Base-by-base conservation (phyloP, 2,888 invertebrate species). In the Cephus pygmeus region DNA sequence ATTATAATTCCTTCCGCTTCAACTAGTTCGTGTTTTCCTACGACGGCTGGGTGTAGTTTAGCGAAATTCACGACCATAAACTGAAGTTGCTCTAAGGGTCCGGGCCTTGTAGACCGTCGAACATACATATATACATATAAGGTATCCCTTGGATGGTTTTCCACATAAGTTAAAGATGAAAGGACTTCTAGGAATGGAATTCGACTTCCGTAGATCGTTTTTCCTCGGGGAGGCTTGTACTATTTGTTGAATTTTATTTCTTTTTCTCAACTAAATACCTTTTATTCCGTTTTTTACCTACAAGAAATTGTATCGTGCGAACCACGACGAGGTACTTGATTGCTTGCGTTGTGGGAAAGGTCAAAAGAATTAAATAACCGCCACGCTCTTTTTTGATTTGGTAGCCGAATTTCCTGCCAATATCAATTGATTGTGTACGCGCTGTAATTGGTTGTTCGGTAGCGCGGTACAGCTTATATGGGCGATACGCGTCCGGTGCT, bases 391-490 rank as follows among this genome's bases (percentile, higher is more conserved):
- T 56, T 56, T 56, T 56, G 23, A 9, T 15, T 23, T 56, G 23
- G 23, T 1, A 23, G 56, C 56, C 23, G 9, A 56, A 56, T 56
- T 56, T 56, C 56, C 56, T 56, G 56, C 56, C 71, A 71, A 33
- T 71, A 34, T 71, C 75, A 31, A 75, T 75, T 77, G 15, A 74
- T 74, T 74, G 36, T 12, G 34, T 35, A 36, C 23, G 74, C n/a
- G 6, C 74, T 74, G 23, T 74, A 74, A 74, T 74, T 74, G 74
- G 74, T n/a, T 74, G 74, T 74, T 36, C 36, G 74, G 74, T 74
- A 36, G 74, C n/a, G 30, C 35, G 35, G 34, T 15, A 35, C 36
- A 30, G 30, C 74, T 30, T 56, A 56, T 56, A 56, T 23, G 23
- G 23, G 23, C 56, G 23, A 56, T 23, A 56, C 56, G 56, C 56